Base-by-base conservation (phyloP, 2,797 vertebrate species). In the Australoheros facetus region DNA sequence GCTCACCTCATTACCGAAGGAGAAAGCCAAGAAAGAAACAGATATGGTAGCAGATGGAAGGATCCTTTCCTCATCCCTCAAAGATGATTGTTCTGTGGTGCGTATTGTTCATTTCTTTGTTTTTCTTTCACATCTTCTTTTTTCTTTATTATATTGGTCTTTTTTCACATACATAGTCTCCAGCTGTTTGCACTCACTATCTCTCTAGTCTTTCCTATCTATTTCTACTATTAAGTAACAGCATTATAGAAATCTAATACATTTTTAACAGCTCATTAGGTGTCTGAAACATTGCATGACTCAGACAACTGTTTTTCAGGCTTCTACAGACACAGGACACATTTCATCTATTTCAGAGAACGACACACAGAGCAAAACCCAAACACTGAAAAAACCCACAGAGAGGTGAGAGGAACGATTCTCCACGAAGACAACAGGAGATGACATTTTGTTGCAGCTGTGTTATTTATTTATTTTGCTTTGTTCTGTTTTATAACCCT, bases 361-460 rank as follows among this genome's bases (percentile, higher is more conserved):
- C 19, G 42, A 86, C 57, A 82, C 79, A 37, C 75, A 80, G 62
- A 77, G 23, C 72, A 76, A 75, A 82, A 42, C 26, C 60, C 80
- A 59, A 82, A 75, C 48, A 39, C 71, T 28, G 17, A 84, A 23
- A 21, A 28, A 45, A 26, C 75, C 55, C 72, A 56, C 32, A 55
- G 71, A 90, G 58, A 92, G 92, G 92, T 93, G 85, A 91, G 90
- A 80, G 59, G 23, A 78, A 55, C 45, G 37, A 45, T 57, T 71
- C 62, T 30, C 30, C 75, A 5, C 26, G 17, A 74, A 56, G 30
- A 64, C 26, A 34, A 60, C 14, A 53, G 17, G 75, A 45, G 6
- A 77, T 55, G 45, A 57, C 48, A 32, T 28, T 57, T 69, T 75
- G 26, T 58, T 16, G 7, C 14, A 34, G n/a, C 26, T 70, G 6